phyloP scores from a whole-genome alignment of 2,113 vertebrate species.

The Circaetus cinerascens region DNA sequence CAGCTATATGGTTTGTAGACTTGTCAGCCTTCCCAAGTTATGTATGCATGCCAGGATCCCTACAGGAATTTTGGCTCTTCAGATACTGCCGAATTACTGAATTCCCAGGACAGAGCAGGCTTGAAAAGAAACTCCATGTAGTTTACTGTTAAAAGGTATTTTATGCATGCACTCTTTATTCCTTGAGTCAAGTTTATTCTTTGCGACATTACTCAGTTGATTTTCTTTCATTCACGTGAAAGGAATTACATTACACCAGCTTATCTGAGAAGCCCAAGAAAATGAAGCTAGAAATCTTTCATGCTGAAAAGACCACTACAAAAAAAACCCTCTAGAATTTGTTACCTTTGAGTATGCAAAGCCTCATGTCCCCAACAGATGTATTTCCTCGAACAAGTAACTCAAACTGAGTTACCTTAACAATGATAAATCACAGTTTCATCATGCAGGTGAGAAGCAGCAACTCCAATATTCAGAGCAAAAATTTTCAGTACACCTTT shows the following conservation, averaged over 20 bases:
- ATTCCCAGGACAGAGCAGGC: not conserved
- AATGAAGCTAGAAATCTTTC: not conserved
- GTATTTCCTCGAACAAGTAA: not conserved
- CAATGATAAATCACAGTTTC: not conserved
- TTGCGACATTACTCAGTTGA: no score
- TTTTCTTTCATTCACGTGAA: not conserved
- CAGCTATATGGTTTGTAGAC: not conserved
- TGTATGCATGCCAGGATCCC: accelerated
- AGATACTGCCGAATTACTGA: accelerated
- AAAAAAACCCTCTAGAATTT: not conserved
- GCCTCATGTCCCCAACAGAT: not conserved
- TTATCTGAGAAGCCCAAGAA: not conserved
- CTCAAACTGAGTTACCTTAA: not conserved
- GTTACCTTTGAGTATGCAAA: not conserved
- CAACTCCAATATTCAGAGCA: accelerated
- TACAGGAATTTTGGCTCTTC: not conserved
- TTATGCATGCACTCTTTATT: accelerated
- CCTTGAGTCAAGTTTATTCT: not conserved
- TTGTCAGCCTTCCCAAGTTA: not conserved
- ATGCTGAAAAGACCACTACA: not conserved
- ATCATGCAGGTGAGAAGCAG: not conserved
- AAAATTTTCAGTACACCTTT: not conserved
- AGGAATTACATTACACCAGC: not conserved
- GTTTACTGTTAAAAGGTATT: not conserved
- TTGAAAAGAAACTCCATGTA: not conserved